Evolutionary conservation across 2,888 invertebrate genomes (phyloP), one percentile per base, ranked within the genome.

Genomic region (Acrocera orbiculus): DNA sequence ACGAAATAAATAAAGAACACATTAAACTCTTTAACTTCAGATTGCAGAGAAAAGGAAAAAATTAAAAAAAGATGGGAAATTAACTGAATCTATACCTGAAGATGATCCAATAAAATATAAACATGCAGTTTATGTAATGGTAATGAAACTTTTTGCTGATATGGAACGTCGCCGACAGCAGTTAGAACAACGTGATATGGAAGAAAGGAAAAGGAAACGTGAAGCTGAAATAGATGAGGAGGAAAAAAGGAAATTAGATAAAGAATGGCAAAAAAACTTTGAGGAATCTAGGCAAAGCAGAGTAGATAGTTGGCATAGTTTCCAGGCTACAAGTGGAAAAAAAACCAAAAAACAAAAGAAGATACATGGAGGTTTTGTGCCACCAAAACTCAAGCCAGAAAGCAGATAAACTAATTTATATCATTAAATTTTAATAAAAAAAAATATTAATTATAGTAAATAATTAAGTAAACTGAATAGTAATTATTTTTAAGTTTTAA

Each of bases 261-360:
- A 87, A 47, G 95, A 96, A 56, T 98, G 93, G 90, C 87, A 93
- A 44, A 90, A 93, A 55, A 98, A 96, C 63, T 98, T 93, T 64
- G 98, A 98, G 68, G 90, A 89, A 64, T 89, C 89, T 27, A 69
- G 89, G 41, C 87, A 90, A 65, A 86, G 76, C 48, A 67, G 90
- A 41, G 89, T 90, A 0, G 82, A 85, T 42, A 89, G 87, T 55
- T 90, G 90, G 90, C 85, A 89, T 50, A 79, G 73, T 17, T 90
- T 90, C 55, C 82, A 86, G 57, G 76, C 82, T 0, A 71, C 68
- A 28, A 53, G 59, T 11, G 58, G 62, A 25, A 68, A 73, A 34
- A 80, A 81, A 53, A 70, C 73, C 43, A 83, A 83, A 56, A 75
- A 83, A 50, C 73, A 66, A 40, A 80, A 80, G 60, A 83, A 82